Evolutionary conservation across 2,888 invertebrate genomes (phyloP), one percentile per base, ranked within the genome.

Genomic region (Parasteatoda lunata): DNA sequence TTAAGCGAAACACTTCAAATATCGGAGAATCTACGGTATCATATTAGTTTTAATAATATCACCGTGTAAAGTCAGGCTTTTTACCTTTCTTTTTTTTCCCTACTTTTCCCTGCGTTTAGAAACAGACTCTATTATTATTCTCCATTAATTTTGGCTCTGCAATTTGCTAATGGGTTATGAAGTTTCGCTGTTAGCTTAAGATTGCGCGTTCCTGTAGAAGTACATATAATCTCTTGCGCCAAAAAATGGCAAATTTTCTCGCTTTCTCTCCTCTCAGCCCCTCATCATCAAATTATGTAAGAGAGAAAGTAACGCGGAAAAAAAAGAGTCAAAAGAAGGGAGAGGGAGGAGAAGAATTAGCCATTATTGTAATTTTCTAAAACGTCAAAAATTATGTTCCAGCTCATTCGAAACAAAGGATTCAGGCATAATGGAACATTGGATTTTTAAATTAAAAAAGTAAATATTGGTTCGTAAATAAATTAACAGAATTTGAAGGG

Each of bases 151-250:
- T 77, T 69, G 66, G 15, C 78, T 45, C 65, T 66, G 75, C 84
- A 84, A 84, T 84, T 84, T 84, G 84, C 84, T 84, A 84, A 84
- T 84, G 84, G 84, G 78, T 68, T 52, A 13, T 48, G 68, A 84
- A 75, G 64, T n/a, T 59, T 54, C n/a, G 75, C 75, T 75, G 64
- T 75, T 75, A 75, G 64, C 75, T 64, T 59, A 64, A 75, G 75
- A 75, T 75, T n/a, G 8, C 59, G n/a, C 59, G 11, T 59, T 7
- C 11, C 59, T 59, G 59, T n/a, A 30, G 54, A 54, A 72, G 30
- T 30, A 30, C 30, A 30, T 30, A 72, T 52, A 72, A 52, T 52
- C 51, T 72, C 52, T 72, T 30, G 15, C 45, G 49, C 15, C 79
- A 69, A 52, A 48, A 48, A 71, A 8, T 52, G 79, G n/a, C 11